Evolutionary conservation across 2,113 vertebrate genomes (phyloP).

Genomic region (Galbula dea): DNA sequence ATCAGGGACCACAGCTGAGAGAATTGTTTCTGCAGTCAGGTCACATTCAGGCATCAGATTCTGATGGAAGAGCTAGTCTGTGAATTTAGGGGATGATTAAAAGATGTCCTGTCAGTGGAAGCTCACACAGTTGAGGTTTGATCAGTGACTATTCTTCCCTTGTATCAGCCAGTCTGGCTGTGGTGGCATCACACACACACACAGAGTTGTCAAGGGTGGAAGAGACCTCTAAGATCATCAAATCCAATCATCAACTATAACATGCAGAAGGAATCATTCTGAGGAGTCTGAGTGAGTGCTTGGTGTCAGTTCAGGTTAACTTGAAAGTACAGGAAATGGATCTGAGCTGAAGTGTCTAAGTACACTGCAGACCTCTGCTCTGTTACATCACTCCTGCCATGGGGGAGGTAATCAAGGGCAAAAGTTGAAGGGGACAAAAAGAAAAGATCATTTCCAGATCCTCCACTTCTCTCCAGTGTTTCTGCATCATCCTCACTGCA

Average conservation of each 20-base stretch:
- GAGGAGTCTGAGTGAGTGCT: not conserved
- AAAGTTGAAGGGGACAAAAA: not conserved
- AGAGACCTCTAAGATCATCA: too few relatives aligned
- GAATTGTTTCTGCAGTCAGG: constrained; percentile 11
- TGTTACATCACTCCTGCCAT: not conserved
- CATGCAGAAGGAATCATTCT: not conserved
- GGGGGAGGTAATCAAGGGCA: rapidly evolving
- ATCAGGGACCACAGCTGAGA: not conserved
- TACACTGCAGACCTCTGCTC: not conserved
- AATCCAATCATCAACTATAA: not conserved
- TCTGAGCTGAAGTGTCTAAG: not conserved
- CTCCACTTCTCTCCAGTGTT: not conserved
- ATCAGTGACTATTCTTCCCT: not conserved
- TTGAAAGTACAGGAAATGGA: not conserved
- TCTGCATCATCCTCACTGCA: not conserved
- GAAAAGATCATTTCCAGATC: not conserved
- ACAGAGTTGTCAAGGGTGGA: too few relatives aligned
- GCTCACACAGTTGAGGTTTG: not conserved
- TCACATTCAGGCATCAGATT: constrained; percentile 11
- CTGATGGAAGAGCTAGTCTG: constrained; percentile 1
- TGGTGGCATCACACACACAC: too few relatives aligned
- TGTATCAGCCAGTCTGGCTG: too few relatives aligned
- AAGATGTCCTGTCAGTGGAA: constrained; percentile 8
- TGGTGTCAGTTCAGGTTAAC: not conserved
- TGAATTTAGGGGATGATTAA: constrained; percentile 17